phyloP scores from a whole-genome alignment of 2,113 vertebrate species.

The Lepus europaeus region DNA sequence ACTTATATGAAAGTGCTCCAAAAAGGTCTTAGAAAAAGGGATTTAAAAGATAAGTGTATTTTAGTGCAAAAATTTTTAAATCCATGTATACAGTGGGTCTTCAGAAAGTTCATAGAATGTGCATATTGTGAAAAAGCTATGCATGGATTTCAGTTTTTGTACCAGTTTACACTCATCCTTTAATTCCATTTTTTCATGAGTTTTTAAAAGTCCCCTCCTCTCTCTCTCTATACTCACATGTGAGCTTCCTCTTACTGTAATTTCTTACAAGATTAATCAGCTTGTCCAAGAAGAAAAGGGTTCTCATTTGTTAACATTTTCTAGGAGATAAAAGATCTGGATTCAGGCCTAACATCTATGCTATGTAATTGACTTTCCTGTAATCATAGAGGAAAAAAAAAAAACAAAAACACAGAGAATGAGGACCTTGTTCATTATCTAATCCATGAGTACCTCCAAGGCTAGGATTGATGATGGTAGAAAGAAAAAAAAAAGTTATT shows the following conservation, averaged over 20 bases:
- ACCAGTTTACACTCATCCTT: no score
- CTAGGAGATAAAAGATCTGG: background rate
- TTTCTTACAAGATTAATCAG: background rate
- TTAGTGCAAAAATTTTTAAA: no score
- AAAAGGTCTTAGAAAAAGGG: no score
- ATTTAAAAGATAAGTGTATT: no score
- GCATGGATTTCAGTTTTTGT: no score
- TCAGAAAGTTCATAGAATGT: no score
- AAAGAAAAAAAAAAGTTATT: constrained; percentile 32
- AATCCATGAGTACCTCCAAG: background rate
- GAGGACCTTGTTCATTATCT: background rate
- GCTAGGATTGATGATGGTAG: background rate
- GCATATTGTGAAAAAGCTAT: no score
- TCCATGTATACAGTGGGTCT: no score
- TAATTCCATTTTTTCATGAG: no score
- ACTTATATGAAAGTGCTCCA: background rate
- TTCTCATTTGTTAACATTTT: constrained; percentile 31
- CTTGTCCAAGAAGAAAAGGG: background rate
- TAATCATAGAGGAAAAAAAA: background rate
- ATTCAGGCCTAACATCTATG: background rate
- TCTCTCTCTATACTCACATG: background rate
- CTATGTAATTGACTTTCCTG: background rate
- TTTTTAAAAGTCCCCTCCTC: no score
- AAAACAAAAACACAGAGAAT: background rate
- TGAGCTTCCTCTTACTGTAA: background rate